Percentiles rank a stretch among this genome's conserved stretches.
Conservation (phyloP, 2,113 vertebrate species). For the Pedionomus torquatus region DNA sequence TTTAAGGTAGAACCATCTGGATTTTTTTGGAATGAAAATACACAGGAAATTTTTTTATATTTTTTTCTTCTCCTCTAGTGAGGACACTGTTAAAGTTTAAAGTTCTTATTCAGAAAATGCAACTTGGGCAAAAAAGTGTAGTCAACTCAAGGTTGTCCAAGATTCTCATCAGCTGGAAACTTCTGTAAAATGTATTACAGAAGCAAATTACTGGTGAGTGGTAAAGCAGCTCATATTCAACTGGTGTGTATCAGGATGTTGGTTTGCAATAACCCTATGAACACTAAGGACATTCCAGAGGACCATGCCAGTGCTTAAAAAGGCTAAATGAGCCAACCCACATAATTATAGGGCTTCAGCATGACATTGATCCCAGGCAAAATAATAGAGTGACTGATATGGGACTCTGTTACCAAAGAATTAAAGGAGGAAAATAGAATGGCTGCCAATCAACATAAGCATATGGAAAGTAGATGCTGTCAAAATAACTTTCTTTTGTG, state of each 20-base stretch:
- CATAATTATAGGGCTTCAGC: conserved; percentile 35
- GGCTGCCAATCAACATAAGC: background rate
- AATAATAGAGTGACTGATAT: conserved; percentile 23
- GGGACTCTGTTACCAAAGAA: background rate
- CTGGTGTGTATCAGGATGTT: background rate
- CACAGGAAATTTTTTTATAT: background rate
- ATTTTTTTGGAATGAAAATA: background rate
- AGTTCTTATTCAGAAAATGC: background rate
- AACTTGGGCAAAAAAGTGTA: background rate
- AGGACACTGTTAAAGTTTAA: background rate
- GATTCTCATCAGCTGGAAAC: background rate
- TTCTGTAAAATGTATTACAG: background rate
- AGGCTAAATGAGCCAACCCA: background rate
- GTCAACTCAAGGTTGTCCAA: background rate
- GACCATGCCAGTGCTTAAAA: background rate
- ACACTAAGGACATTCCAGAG: background rate
- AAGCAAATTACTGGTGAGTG: background rate
- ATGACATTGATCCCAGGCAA: background rate
- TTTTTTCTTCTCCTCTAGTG: background rate
- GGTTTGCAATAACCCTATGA: background rate
- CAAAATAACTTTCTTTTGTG: conserved; percentile 40
- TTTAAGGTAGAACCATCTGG: background rate
- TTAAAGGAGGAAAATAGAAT: conserved; percentile 3
- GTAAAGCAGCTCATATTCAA: background rate
- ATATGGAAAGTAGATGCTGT: background rate